Conservation (phyloP, 2,888 invertebrate genomes). For the Allophyes oxyacanthae region DNA sequence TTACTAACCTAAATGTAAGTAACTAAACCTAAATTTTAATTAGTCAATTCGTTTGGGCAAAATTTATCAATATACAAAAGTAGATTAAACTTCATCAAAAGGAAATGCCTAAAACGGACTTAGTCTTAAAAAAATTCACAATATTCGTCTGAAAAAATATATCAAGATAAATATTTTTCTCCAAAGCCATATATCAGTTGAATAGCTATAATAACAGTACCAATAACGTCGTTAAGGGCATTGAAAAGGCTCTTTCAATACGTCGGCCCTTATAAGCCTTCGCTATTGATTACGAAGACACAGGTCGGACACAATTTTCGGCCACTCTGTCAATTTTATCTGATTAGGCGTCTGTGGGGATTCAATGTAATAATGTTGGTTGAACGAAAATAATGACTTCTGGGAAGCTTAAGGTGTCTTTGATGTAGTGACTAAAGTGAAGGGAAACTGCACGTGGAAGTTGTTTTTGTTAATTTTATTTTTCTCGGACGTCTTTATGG, state of each 20-base stretch:
- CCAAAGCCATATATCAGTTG: conserved; percentile 4
- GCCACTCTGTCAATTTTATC: conserved; percentile 65
- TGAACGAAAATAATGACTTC: conserved; percentile 43
- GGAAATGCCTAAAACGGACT: neutral
- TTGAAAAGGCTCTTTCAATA: conserved; percentile 47
- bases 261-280: conserved; percentile 51
- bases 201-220: conserved; percentile 28
- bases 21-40: no score
- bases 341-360: conserved; percentile 64
- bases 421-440: conserved; percentile 24
- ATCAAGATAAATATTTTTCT: conserved; percentile 1
- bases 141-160: neutral
- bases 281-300: conserved; percentile 61
- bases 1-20: no score
- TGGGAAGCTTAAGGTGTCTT: conserved; percentile 40
- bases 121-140: neutral
- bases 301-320: conserved; percentile 64
- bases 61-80: no score
- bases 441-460: neutral
- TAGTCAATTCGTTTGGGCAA: no score
- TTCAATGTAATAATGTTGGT: conserved; percentile 50
- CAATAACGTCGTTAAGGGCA: conserved; percentile 50
- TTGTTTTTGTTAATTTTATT: conserved; percentile 1
- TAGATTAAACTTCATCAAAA: no score
- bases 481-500: no score